Evolutionary conservation across 2,888 invertebrate genomes (phyloP).

Genomic region (Lissocephala sabroskyi): DNA sequence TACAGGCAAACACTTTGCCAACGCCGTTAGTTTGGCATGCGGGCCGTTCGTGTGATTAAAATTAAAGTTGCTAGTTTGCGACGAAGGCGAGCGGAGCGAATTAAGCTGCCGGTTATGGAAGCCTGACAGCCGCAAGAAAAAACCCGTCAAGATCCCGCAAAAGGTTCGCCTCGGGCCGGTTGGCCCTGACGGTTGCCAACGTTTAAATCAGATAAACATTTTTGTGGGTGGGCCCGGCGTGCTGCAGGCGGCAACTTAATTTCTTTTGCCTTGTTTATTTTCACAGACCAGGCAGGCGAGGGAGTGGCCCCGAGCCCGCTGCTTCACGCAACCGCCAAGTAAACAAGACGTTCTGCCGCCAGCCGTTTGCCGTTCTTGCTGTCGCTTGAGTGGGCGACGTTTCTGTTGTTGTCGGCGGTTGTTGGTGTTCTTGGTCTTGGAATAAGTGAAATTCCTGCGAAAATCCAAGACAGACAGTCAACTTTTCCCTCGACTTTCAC

Average conservation of each 20-base stretch:
- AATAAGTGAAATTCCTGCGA: constrained; percentile 29
- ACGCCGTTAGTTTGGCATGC: constrained; percentile 27
- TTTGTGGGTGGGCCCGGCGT: constrained; percentile 38
- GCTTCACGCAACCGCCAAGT: constrained; percentile 29
- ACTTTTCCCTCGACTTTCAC: constrained; percentile 27
- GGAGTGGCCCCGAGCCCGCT: background rate
- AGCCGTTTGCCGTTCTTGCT: constrained; percentile 20
- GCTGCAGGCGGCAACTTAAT: constrained; percentile 63
- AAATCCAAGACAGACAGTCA: constrained; percentile 40
- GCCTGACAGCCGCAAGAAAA: too few relatives aligned
- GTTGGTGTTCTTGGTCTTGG: too few relatives aligned
- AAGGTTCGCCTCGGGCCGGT: constrained; percentile 24
- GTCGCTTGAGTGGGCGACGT: constrained; percentile 1
- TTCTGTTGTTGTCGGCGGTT: background rate
- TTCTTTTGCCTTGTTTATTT: constrained; percentile 31
- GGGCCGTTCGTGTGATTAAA: constrained; percentile 60
- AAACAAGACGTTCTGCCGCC: constrained; percentile 36
- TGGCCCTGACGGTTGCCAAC: constrained; percentile 35
- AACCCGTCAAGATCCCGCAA: constrained; percentile 32
- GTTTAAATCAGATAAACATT: constrained; percentile 58
- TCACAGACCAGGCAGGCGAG: too few relatives aligned
- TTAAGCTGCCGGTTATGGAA: too few relatives aligned
- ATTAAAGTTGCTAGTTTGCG: constrained; percentile 43
- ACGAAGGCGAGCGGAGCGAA: constrained; percentile 32
- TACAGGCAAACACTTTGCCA: background rate